phyloP scores from a whole-genome alignment of 2,888 invertebrate genomes.

The Apamea epomidion region DNA sequence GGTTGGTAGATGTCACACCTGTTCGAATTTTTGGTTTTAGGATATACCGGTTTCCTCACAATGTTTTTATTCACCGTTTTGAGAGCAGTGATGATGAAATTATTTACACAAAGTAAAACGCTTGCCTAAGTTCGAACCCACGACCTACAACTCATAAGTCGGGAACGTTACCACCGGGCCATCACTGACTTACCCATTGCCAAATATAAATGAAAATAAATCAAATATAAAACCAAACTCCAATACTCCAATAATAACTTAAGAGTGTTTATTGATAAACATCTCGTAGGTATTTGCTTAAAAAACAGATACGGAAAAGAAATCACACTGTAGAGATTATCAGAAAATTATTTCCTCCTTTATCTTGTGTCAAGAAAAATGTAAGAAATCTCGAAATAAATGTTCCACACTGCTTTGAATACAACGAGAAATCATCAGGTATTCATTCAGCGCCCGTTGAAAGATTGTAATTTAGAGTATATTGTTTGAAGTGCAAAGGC shows the following conservation, averaged over 20 bases:
- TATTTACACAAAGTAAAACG: background rate
- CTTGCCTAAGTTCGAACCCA: too few relatives aligned
- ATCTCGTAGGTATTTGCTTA: background rate
- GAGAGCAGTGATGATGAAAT: background rate
- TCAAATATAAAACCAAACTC: background rate
- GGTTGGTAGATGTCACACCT: background rate
- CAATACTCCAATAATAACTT: background rate
- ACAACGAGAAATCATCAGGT: conserved; percentile 42
- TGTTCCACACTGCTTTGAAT: conserved; percentile 12
- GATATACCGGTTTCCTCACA: background rate
- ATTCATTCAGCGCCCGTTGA: conserved; percentile 33
- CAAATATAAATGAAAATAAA: background rate
- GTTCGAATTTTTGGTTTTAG: too few relatives aligned
- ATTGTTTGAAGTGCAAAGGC: conserved; percentile 53
- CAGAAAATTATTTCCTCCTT: background rate
- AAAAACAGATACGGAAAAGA: background rate
- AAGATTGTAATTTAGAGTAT: conserved; percentile 49
- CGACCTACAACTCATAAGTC: too few relatives aligned
- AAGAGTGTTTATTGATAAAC: background rate
- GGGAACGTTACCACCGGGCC: too few relatives aligned
- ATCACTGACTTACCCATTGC: background rate
- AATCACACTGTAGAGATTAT: conserved; percentile 1
- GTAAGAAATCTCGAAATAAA: conserved; percentile 14
- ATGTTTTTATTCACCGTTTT: background rate
- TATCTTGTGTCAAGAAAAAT: conserved; percentile 13